phyloP scores from a whole-genome alignment of 2,797 vertebrate species.

The Oreochromis grahami region DNA sequence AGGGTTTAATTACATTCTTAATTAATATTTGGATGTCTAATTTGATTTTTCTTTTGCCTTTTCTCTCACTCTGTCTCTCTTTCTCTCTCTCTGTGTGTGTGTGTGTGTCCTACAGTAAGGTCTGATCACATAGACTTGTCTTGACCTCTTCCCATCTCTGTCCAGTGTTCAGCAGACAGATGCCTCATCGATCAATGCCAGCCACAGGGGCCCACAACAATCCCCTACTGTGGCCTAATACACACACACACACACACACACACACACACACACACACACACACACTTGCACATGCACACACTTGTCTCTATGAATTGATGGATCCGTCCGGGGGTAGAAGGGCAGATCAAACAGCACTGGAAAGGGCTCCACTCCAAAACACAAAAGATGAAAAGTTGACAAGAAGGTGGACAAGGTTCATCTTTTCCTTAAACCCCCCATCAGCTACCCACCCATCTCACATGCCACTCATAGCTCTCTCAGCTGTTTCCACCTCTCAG shows the following conservation, averaged over 20 bases:
- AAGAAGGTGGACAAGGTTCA: conserved; percentile 68
- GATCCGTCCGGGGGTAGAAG: conserved; percentile 48
- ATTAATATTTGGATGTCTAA: background rate
- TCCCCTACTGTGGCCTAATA: conserved; percentile 55
- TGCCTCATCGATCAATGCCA: conserved; percentile 77
- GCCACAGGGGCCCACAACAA: conserved; percentile 52
- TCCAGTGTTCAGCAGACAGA: conserved; percentile 58
- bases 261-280: background rate
- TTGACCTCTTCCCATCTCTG: conserved; percentile 51
- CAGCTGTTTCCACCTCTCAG: conserved; percentile 9
- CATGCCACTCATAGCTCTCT: background rate
- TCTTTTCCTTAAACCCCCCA: conserved; percentile 40
- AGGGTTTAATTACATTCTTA: background rate
- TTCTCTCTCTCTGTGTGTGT: background rate
- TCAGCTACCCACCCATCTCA: background rate
- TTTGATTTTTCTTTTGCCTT: background rate
- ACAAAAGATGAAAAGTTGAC: conserved; percentile 65
- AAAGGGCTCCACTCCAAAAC: conserved; percentile 40
- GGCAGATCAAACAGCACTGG: conserved; percentile 57
- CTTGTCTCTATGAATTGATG: conserved; percentile 48
- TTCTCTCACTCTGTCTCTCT: background rate
- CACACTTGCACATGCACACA: conserved; percentile 2
- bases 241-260: accelerated
- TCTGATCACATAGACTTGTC: conserved; percentile 52
- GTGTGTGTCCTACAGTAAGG: conserved; percentile 63